Evolutionary conservation across 2,888 invertebrate species (phyloP), one percentile per base, ranked within the genome.

Genomic region (Abrostola tripartita): DNA sequence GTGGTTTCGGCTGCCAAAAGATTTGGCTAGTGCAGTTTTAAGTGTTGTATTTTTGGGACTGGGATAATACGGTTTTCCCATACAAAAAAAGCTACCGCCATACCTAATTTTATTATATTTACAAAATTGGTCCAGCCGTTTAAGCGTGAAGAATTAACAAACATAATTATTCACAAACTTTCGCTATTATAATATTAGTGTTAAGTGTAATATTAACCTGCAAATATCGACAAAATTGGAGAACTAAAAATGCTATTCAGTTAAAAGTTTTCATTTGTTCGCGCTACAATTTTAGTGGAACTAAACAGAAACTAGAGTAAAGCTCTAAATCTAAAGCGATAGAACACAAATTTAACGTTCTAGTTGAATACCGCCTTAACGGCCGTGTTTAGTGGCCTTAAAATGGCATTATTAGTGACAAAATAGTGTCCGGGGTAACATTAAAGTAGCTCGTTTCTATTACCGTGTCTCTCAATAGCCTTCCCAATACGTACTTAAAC

Each of bases 391-490:
- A 85, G 82, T 79, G 76, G 74, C 81, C 79, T 79, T 74, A 80
- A 81, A 83, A 74, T 70, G 61, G 72, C 77, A 78, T 79, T 82
- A 85, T 82, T 83, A 80, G 79, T 82, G 77, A 81, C 81, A 79
- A 79, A 85, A 81, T 84, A 84, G 81, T 82, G 78, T 77, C 81
- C 66, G 63, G 79, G 82, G 84, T 70, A 68, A 74, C 78, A 74
- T 82, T 83, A 80, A 73, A 81, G 77, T 78, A 76, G 63, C 76
- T 65, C 67, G 74, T 76, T 84, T 81, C 81, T 80, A 83, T 83
- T 80, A 84, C 82, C 79, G 70, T 71, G 65, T 71, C 61, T 68
- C 74, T 62, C 59, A 53, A 71, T 66, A 61, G 67, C 61, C 44
- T 64, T 63, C 55, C 65, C 65, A 24, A 78, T 73, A 78, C 49